Evolutionary conservation across 2,797 vertebrate species (phyloP), one percentile per base, ranked within the genome.

Genomic region (Vespertilio murinus): DNA sequence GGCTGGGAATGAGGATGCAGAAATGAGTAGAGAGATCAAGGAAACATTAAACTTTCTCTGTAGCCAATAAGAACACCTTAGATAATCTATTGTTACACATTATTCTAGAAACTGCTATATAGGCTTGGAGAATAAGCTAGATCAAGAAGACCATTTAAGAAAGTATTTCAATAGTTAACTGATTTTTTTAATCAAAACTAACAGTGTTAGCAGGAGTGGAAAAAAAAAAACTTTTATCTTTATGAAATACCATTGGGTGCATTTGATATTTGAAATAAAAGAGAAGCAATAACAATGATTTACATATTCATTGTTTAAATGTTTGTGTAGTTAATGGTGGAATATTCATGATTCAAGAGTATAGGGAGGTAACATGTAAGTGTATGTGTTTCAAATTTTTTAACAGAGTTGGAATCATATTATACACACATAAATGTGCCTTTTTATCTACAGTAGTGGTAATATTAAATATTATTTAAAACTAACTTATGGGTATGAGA

Each of bases 391-490:
- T 82, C 83, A 38, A 88, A 88, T 75, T 94, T 75, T 90, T 89
- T 95, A 80, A 87, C 12, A 56, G 90, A 93, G 59, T 77, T 78
- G 17, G 23, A 30, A 89, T 88, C 20, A 78, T 74, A 61, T 71
- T 49, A 81, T 56, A 69, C 2, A 70, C 61, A 81, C 42, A 94
- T 40, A 77, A 73, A 87, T 33, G 5, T 81, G 30, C 20, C 30
- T 59, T 86, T 88, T 81, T 6, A 70, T 64, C 42, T 70, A 28
- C 40, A 71, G 17, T 22, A 71, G 71, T 85, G 77, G 40, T 78
- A 84, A 73, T 38, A 82, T 89, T 75, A 93, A 93, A 20, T 86
- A n/a, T 52, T 90, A 78, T 88, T 96, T 70, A 93, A 88, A 90
- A 85, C 6, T 59, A 78, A 56, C 25, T 65, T 71, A 69, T 35